These are phyloP conservation scores for Eristalis tenax DNA, from an alignment of 2,888 invertebrate genomes.

Conservation along the genomic window DNA sequence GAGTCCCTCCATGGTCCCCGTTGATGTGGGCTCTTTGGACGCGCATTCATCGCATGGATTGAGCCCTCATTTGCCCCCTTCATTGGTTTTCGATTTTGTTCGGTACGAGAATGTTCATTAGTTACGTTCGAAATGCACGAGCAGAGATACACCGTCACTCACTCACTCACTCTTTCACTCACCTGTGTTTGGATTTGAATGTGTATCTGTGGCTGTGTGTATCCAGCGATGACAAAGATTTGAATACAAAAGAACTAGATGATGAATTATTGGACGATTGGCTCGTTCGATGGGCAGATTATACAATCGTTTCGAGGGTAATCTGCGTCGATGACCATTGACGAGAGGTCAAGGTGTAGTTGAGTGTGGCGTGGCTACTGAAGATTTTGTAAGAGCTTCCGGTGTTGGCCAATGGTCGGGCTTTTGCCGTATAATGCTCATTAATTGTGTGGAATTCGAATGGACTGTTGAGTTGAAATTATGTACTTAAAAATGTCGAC, in stretches of 20 bases:
- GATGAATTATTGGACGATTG: constrained; percentile 45
- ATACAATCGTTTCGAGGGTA: constrained; percentile 19
- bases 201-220: constrained; percentile 13
- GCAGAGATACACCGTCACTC: neutral
- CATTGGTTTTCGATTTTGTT: constrained; percentile 48
- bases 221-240: constrained; percentile 44
- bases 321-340: neutral
- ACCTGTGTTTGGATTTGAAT: constrained; percentile 28
- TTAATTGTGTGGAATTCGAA: neutral
- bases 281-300: neutral
- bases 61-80: constrained; percentile 12
- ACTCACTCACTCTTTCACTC: neutral
- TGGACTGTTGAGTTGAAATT: neutral
- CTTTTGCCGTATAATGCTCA: neutral
- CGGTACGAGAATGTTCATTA: constrained; percentile 52
- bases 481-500: neutral
- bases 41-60: neutral
- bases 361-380: constrained; percentile 1
- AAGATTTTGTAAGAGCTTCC: neutral
- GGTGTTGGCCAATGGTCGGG: neutral
- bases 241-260: constrained; percentile 55
- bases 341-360: neutral
- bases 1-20: constrained; percentile 13
- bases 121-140: constrained; percentile 49
- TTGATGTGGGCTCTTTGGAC: constrained; percentile 24